These are phyloP conservation scores for Coleophora flavipennella DNA, from an alignment of 2,888 invertebrate genomes.

Conservation along the genomic window DNA sequence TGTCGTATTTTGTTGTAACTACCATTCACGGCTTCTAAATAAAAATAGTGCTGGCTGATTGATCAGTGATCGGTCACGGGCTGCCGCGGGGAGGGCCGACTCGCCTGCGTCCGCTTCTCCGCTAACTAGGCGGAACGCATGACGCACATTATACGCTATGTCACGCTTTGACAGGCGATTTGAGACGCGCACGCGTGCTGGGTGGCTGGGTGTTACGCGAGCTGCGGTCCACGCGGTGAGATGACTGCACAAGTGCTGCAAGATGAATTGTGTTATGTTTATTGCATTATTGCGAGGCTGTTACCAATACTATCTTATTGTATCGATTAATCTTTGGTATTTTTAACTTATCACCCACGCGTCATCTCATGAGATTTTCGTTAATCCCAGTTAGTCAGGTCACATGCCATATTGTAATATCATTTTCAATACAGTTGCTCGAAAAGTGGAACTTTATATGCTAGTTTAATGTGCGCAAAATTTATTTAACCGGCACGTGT, in stretches of 20 bases:
- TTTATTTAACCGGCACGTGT: too few species aligned
- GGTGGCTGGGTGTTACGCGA: slow-evolving; percentile 6
- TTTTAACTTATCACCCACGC: too few species aligned
- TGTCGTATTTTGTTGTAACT: slow-evolving; percentile 20
- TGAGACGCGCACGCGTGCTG: slow-evolving; percentile 48
- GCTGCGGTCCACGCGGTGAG: slow-evolving; percentile 2
- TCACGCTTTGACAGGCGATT: slow-evolving; percentile 59
- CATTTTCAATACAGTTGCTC: too few species aligned
- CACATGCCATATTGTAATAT: too few species aligned
- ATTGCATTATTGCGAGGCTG: too few species aligned
- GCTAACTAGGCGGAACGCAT: slow-evolving; percentile 47
- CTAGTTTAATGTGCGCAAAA: too few species aligned
- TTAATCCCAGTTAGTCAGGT: too few species aligned
- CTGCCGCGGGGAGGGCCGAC: slow-evolving; percentile 11
- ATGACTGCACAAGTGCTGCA: background rate
- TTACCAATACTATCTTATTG: too few species aligned
- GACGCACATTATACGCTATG: slow-evolving; percentile 32
- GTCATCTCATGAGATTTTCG: too few species aligned
- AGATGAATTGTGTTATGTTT: background rate
- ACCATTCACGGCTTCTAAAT: background rate
- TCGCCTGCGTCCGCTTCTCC: slow-evolving; percentile 14
- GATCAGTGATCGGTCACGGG: slow-evolving; percentile 25
- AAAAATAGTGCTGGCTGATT: too few species aligned
- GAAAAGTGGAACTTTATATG: too few species aligned
- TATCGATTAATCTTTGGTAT: too few species aligned